These are phyloP conservation scores for Orestias chungarensis DNA, from an alignment of 2,797 vertebrate genomes.

Conservation along the genomic window DNA sequence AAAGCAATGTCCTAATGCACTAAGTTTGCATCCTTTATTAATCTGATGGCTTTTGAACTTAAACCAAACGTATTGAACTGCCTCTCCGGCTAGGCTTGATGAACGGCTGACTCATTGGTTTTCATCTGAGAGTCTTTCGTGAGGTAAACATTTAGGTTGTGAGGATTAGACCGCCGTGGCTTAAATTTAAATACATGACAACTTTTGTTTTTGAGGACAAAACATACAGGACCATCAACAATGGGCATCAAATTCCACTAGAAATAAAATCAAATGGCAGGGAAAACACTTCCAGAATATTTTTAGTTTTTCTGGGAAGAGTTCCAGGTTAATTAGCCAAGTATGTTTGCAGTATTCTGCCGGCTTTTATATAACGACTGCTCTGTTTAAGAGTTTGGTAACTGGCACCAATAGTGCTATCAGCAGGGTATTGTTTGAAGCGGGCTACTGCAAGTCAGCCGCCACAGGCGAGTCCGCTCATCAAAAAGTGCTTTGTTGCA, in stretches of 20 bases:
- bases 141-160: constrained; percentile 15
- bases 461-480: constrained; percentile 41
- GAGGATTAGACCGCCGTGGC: constrained; percentile 28
- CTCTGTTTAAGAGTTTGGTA: constrained; percentile 44
- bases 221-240: constrained; percentile 25
- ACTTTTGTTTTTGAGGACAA: background rate
- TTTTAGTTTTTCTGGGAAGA: constrained; percentile 21
- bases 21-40: constrained; percentile 19
- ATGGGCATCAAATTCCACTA: constrained; percentile 30
- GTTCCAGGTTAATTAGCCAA: constrained; percentile 21
- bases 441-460: constrained; percentile 49
- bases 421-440: constrained; percentile 54
- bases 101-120: constrained; percentile 26
- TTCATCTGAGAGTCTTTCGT: constrained; percentile 23
- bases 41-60: constrained; percentile 17
- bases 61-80: constrained; percentile 35
- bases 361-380: constrained; percentile 23
- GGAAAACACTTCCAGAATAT: constrained; percentile 17
- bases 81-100: constrained; percentile 39
- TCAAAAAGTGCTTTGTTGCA: constrained; percentile 53
- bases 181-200: background rate
- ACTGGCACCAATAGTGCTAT: constrained; percentile 43
- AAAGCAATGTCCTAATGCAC: constrained; percentile 11
- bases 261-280: constrained; percentile 15
- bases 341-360: constrained; percentile 16